Percentiles rank a stretch among this genome's conserved stretches.
Conservation (phyloP, 2,888 invertebrate genomes). For the Galerucella calmariensis region DNA sequence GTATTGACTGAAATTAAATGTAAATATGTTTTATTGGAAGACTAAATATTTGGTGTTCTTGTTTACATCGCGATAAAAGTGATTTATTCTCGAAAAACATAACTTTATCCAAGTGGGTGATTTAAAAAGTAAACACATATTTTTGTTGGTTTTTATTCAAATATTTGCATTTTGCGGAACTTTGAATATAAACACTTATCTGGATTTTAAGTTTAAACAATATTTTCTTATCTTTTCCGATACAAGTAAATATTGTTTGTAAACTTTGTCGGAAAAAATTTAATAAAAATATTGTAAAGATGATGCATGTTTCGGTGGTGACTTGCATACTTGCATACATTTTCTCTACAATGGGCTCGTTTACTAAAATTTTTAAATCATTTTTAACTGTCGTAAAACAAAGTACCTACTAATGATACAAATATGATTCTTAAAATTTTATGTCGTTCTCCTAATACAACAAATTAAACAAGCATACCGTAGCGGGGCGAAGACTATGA, state of each 20-base stretch:
- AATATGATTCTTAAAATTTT: no score
- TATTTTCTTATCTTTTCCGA: neutral
- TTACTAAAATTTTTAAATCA: no score
- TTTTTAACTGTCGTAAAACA: no score
- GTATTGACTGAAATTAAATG: neutral
- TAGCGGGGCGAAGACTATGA: no score
- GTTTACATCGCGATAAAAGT: neutral
- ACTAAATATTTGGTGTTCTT: neutral
- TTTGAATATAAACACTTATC: neutral
- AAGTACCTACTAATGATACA: no score
- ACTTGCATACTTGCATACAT: neutral
- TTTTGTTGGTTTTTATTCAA: neutral
- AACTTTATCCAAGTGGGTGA: neutral
- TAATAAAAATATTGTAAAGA: neutral
- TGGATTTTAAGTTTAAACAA: neutral
- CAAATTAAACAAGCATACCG: no score
- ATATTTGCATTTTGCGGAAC: constrained; percentile 8
- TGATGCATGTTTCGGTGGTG: neutral
- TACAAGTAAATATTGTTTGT: neutral
- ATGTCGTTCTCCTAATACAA: no score
- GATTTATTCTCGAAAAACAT: neutral
- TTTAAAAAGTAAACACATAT: neutral
- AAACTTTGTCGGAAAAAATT: neutral
- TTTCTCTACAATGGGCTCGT: no score
- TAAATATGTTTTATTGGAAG: neutral